phyloP scores from a whole-genome alignment of 2,797 vertebrate genomes.

The Siniperca scherzeri region DNA sequence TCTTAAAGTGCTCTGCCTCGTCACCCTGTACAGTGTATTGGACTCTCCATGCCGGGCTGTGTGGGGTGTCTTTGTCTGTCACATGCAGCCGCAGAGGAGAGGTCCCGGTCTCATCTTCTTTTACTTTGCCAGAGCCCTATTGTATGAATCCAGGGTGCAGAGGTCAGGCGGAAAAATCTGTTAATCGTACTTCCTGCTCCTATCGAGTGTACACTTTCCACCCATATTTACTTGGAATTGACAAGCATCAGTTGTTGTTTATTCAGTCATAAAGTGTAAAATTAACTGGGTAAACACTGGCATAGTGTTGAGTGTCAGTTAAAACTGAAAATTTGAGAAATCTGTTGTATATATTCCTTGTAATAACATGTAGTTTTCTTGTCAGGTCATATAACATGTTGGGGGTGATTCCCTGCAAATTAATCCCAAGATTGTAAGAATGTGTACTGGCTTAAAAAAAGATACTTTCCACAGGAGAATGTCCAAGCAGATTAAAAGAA shows the following conservation, averaged over 20 bases:
- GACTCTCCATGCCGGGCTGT: constrained; percentile 75
- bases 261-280: background rate
- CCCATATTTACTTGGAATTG: background rate
- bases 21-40: constrained; percentile 75
- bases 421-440: too few species aligned
- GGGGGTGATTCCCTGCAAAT: background rate
- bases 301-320: background rate
- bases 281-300: background rate
- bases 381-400: background rate
- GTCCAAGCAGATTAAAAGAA: background rate
- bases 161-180: background rate
- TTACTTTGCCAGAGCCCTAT: constrained; percentile 72
- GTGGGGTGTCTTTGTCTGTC: constrained; percentile 68
- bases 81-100: constrained; percentile 76
- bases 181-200: background rate
- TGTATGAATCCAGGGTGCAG: background rate
- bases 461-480: background rate
- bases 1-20: constrained; percentile 60
- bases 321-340: background rate
- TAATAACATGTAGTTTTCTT: background rate
- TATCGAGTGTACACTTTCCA: too few species aligned
- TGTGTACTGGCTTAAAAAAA: too few species aligned
- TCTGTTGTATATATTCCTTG: background rate
- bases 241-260: background rate
- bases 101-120: constrained; percentile 61